phyloP scores from a whole-genome alignment of 1,140 invertebrate species.

The Bemisia tabaci region DNA sequence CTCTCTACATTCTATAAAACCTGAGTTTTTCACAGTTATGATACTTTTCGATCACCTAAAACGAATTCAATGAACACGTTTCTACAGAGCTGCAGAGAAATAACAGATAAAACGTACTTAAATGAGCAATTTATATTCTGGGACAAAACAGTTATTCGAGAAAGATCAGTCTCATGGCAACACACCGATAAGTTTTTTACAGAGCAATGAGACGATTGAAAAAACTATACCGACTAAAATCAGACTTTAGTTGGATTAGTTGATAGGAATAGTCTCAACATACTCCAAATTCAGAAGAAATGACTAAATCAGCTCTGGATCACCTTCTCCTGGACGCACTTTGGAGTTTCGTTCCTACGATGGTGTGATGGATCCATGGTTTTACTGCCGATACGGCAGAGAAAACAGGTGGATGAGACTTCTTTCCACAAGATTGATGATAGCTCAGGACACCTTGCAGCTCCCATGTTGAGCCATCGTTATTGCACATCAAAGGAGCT shows the following conservation, averaged over 20 bases:
- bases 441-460: slow-evolving; percentile 44
- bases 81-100: neutral
- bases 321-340: neutral
- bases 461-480: slow-evolving; percentile 40
- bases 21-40: neutral
- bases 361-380: slow-evolving; percentile 23
- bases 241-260: neutral
- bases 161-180: neutral
- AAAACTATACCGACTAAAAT: neutral
- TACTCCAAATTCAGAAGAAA: neutral
- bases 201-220: neutral
- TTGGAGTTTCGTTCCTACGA: slow-evolving; percentile 9
- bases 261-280: neutral
- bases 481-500: slow-evolving; percentile 45
- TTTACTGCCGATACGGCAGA: slow-evolving; percentile 28
- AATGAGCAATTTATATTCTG: no score
- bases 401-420: slow-evolving; percentile 42
- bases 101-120: no score
- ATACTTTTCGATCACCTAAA: neutral
- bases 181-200: neutral
- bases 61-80: neutral
- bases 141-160: no score
- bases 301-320: neutral
- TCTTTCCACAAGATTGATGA: slow-evolving; percentile 41
- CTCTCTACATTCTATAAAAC: no score